Evolutionary conservation across 2,113 vertebrate genomes (phyloP), one percentile per base, ranked within the genome.

Genomic region (Dicaeum eximium): DNA sequence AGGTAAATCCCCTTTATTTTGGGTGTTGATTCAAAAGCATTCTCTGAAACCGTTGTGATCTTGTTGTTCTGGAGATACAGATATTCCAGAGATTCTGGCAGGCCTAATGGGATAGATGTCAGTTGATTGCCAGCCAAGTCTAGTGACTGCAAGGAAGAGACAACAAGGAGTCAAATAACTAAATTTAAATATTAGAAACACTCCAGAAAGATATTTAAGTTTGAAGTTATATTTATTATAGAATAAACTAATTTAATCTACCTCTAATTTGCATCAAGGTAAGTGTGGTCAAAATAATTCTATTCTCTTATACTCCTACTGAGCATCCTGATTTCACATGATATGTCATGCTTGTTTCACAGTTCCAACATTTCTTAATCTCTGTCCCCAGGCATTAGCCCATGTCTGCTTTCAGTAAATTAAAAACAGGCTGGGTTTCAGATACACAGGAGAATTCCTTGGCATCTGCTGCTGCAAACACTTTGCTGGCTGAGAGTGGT

Each of bases 1-100:
- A 99, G 98, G 94, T 98, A 99, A 97, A 99, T 98, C 45, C 99
- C 99, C 95, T 99, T 99, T 97, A 99, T 98, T 74, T 99, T 99
- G 51, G 99, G 99, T 10, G 99, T 99, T 72, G 98, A 98, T 93
- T 99, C 98, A 62, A 99, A 99, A n/a, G 98, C 98, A 21, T 98
- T 97, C 54, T 98, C 98, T 4, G 98, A 97, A 87, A 99, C 89
- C 0, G 84, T 95, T 65, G 98, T 98, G 86, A 99, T 99, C 93
- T 98, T 98, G 96, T 99, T 99, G 95, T 98, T 98, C 96, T 99
- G 98, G 78, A 99, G 98, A 94, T 99, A 98, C 21, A 99, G 97
- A 84, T 99, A 99, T 85, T 99, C 99, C 12, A 99, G 97, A 31
- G 98, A 98, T 96, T 98, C 98, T 0, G 99, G 99, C 71, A 99